phyloP scores from a whole-genome alignment of 2,888 invertebrate species.

The Morpho deidamia region DNA sequence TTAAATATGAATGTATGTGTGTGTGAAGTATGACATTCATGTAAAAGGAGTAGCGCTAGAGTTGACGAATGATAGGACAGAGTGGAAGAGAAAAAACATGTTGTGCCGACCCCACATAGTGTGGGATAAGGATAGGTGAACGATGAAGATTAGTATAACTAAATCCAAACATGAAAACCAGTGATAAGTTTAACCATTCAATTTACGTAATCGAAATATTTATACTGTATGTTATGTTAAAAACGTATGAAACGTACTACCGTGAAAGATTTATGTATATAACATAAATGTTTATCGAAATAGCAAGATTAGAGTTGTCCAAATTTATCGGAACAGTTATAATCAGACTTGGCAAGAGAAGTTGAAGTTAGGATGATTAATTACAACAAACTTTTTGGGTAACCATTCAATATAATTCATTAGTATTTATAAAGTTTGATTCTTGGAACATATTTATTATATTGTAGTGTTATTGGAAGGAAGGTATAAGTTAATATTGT shows the following conservation, averaged over 20 bases:
- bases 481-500: not conserved
- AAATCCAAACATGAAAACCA: not conserved
- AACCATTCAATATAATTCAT: not conserved
- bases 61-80: too few species aligned
- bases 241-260: not conserved
- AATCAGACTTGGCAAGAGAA: conserved; percentile 2
- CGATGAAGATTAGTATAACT: not conserved
- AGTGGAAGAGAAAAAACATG: too few species aligned
- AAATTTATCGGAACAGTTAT: not conserved
- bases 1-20: too few species aligned
- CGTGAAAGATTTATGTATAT: too few species aligned
- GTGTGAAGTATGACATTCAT: too few species aligned
- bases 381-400: not conserved
- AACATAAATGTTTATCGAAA: not conserved
- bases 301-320: not conserved
- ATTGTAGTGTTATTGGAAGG: not conserved
- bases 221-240: not conserved
- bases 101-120: too few species aligned
- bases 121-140: too few species aligned
- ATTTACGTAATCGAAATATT: not conserved
- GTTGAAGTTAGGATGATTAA: conserved; percentile 3
- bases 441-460: not conserved
- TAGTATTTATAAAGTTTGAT: not conserved
- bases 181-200: not conserved
- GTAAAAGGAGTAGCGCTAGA: too few species aligned